Evolutionary conservation across 2,888 invertebrate genomes (phyloP).

Genomic region (Tinea trinotella): DNA sequence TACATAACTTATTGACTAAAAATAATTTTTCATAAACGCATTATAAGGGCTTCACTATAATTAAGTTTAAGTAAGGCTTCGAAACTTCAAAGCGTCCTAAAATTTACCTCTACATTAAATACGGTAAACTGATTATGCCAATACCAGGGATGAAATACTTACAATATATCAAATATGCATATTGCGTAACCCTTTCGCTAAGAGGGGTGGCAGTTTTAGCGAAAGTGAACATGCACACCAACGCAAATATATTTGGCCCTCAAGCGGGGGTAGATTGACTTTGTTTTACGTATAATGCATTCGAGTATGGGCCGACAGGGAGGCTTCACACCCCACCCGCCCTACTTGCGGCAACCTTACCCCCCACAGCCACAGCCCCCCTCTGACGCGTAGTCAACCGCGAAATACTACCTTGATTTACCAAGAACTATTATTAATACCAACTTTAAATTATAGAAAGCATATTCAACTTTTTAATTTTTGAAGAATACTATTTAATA

Average conservation of each 20-base stretch:
- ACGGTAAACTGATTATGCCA: not conserved
- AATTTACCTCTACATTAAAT: constrained; percentile 8
- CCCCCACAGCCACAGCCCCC: constrained; percentile 28
- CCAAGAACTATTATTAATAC: not conserved
- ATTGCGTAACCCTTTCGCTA: constrained; percentile 15
- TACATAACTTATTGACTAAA: not conserved
- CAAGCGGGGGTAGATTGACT: constrained; percentile 36
- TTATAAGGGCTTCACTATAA: not conserved
- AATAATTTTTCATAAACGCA: too few relatives aligned
- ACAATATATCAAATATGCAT: constrained; percentile 15
- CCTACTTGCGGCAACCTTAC: constrained; percentile 22
- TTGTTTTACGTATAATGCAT: constrained; percentile 62
- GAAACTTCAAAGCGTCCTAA: constrained; percentile 1
- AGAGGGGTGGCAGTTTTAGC: not conserved
- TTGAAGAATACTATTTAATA: not conserved
- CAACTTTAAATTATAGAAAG: not conserved
- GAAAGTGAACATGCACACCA: constrained; percentile 50
- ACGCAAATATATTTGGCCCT: constrained; percentile 39
- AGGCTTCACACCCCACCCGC: constrained; percentile 13
- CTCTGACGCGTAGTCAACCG: constrained; percentile 28
- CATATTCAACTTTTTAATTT: not conserved
- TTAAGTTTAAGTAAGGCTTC: not conserved
- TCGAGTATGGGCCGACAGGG: constrained; percentile 42
- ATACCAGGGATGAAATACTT: constrained; percentile 9
- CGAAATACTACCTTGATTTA: constrained; percentile 53